Conservation (phyloP, 1,140 invertebrate species). For the Drosophila ercepeae region DNA sequence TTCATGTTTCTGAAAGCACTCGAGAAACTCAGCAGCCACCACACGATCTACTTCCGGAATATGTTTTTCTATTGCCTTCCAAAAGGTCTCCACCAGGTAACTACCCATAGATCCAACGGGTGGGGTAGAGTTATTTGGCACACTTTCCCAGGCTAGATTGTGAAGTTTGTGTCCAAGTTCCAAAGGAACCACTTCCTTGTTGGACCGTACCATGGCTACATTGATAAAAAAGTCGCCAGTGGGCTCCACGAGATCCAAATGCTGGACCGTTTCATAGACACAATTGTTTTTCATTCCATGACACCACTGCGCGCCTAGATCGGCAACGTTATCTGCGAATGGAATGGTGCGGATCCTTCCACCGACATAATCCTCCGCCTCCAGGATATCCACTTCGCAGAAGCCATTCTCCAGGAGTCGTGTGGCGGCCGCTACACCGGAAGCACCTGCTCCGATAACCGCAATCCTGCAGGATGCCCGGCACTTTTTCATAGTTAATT, state of each 20-base stretch:
- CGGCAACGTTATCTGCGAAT: slow-evolving; percentile 87
- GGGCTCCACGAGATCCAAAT: slow-evolving; percentile 84
- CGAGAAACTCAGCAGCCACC: slow-evolving; percentile 82
- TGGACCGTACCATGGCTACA: slow-evolving; percentile 67
- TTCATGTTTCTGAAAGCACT: slow-evolving; percentile 85
- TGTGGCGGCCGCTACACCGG: slow-evolving; percentile 86
- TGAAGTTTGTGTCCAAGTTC: slow-evolving; percentile 47
- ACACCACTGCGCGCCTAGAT: slow-evolving; percentile 91
- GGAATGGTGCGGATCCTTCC: slow-evolving; percentile 87
- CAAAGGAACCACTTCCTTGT: slow-evolving; percentile 67
- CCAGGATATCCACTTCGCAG: slow-evolving; percentile 85
- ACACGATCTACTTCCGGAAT: slow-evolving; percentile 18
- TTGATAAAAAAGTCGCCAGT: slow-evolving; percentile 32
- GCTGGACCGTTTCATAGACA: slow-evolving; percentile 87
- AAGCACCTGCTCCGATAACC: slow-evolving; percentile 86
- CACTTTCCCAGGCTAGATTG: slow-evolving; percentile 4
- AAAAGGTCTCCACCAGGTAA: slow-evolving; percentile 60
- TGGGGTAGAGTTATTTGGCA: slow-evolving; percentile 1
- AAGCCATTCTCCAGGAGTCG: slow-evolving; percentile 85
- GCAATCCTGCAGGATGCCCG: slow-evolving; percentile 68
- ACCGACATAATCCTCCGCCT: slow-evolving; percentile 89
- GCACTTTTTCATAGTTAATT: slow-evolving; percentile 29
- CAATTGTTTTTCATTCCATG: slow-evolving; percentile 90
- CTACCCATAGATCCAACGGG: slow-evolving; percentile 76
- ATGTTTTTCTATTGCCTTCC: not conserved